Conservation (phyloP, 1,140 invertebrate genomes). For the Coelopa frigida region DNA sequence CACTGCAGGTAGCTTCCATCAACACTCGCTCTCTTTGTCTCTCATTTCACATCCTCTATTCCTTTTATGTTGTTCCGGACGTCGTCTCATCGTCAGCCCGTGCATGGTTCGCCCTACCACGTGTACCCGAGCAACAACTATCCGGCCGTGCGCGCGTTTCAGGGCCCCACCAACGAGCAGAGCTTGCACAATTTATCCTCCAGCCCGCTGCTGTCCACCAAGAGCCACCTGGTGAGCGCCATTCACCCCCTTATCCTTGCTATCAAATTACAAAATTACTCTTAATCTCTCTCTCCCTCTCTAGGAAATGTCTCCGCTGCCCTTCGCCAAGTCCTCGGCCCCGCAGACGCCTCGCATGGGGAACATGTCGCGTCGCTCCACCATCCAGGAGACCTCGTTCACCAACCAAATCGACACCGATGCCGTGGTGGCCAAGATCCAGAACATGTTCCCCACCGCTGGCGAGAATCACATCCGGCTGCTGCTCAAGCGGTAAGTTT, state of each 20-base stretch:
- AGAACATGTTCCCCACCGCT: conserved; percentile 86
- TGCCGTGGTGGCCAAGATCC: conserved; percentile 70
- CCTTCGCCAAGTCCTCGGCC: conserved; percentile 38
- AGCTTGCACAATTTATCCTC: conserved; percentile 37
- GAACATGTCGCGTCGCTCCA: conserved; percentile 48
- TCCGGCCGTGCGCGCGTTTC: conserved; percentile 40
- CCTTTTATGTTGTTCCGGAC: neutral
- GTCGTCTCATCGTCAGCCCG: conserved; percentile 9
- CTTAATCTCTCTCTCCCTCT: neutral
- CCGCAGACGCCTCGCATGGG: conserved; percentile 41
- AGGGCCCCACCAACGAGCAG: conserved; percentile 24
- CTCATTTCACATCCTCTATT: neutral
- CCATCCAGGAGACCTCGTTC: conserved; percentile 61
- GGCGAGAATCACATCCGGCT: conserved; percentile 80
- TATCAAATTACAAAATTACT: too few species aligned
- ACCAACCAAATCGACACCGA: conserved; percentile 58
- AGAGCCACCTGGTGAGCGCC: conserved; percentile 30
- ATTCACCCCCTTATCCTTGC: neutral
- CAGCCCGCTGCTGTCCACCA: conserved; percentile 38
- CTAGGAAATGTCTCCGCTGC: conserved; percentile 42
- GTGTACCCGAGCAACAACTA: conserved; percentile 42
- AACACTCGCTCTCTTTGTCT: neutral
- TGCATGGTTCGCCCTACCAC: conserved; percentile 37
- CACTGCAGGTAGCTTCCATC: conserved; percentile 53
- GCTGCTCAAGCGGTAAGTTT: conserved; percentile 78